These are phyloP conservation scores for Achlya flavicornis DNA, from an alignment of 2,888 invertebrate species.

Conservation along the genomic window DNA sequence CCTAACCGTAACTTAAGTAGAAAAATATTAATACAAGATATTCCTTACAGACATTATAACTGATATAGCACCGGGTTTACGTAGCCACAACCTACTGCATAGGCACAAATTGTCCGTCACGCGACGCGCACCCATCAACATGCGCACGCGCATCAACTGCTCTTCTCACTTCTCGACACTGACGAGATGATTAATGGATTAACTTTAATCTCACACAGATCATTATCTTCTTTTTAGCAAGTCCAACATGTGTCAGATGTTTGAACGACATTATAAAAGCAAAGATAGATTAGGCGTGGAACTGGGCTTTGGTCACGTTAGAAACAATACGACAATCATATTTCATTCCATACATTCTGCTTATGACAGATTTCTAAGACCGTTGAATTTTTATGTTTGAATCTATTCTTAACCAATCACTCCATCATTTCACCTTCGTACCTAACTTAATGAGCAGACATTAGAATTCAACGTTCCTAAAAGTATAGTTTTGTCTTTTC, in stretches of 20 bases:
- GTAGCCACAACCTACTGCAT: neutral
- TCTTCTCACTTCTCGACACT: constrained; percentile 30
- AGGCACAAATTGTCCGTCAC: neutral
- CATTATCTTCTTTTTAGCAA: constrained; percentile 30
- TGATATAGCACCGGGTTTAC: neutral
- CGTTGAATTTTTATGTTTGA: neutral
- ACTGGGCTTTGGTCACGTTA: neutral
- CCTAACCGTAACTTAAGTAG: no score
- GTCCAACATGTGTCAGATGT: constrained; percentile 37
- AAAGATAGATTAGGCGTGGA: constrained; percentile 2
- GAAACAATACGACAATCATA: constrained; percentile 1
- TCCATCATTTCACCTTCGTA: neutral
- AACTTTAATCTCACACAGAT: constrained; percentile 34
- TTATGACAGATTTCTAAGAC: neutral
- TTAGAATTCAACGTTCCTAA: neutral
- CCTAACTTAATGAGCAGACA: neutral
- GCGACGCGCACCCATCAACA: neutral
- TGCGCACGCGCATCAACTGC: constrained; percentile 6
- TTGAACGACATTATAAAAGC: constrained; percentile 31
- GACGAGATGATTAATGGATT: constrained; percentile 45
- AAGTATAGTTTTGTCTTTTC: neutral
- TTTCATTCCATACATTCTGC: neutral
- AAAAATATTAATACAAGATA: no score
- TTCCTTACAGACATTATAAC: neutral
- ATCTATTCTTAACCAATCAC: neutral